Evolutionary conservation across 2,888 invertebrate species (phyloP), one percentile per base, ranked within the genome.

Genomic region (Lithophane socia): DNA sequence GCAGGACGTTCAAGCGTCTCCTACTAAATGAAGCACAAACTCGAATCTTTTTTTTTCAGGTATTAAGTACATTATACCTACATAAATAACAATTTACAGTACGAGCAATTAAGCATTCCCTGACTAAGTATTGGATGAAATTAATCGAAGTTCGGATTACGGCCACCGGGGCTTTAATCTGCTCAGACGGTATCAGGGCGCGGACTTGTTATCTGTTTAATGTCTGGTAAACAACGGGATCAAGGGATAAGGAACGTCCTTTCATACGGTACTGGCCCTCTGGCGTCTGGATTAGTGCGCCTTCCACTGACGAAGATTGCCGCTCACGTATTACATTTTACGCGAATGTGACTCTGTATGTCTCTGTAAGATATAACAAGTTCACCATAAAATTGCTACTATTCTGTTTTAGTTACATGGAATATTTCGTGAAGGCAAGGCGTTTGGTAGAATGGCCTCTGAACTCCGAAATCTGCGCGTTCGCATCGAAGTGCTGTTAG

Each of bases 151-250:
- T 95, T 94, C 92, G 96, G 96, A 95, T 96, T 96, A 96, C 93
- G 93, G 93, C 93, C 92, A 94, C 92, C 92, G 92, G 93, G 94
- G 95, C 93, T 94, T 93, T 96, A 96, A 96, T 96, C 96, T 96
- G 94, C 93, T 93, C 93, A 94, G 94, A 94, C 93, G 94, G 94
- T 96, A 96, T 96, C 96, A 92, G 95, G 94, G 95, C 96, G 96
- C 93, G 95, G 96, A 96, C 95, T 96, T 95, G 96, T 96, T 97
- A 97, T 97, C 97, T 97, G 97, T 95, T 97, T 96, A 97, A 97
- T 97, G 97, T 97, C 96, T 97, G 97, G 97, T 97, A 96, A 97
- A 97, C 97, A 97, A 96, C 96, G 93, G 97, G 96, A 96, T 97
- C 96, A 96, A 96, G 95, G 96, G 96, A 96, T 96, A 96, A 96